Conservation (phyloP, 2,113 vertebrate genomes). For the Puffinus mauretanicus region DNA sequence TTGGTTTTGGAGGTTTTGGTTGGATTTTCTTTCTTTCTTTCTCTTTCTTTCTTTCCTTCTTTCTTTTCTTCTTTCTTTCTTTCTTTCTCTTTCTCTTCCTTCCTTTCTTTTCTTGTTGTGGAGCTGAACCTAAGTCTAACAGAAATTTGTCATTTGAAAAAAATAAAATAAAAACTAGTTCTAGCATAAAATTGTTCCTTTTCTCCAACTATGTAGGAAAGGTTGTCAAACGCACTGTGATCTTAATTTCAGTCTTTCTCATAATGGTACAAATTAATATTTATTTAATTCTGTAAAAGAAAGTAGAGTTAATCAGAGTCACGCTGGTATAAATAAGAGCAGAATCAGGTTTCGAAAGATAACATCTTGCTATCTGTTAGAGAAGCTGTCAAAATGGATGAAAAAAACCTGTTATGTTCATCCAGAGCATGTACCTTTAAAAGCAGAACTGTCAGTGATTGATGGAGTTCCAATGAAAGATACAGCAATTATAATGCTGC, state of each 20-base stretch:
- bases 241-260: background rate
- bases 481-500: background rate
- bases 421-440: background rate
- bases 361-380: background rate
- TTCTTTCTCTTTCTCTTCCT: rapidly evolving
- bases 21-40: too few relatives aligned
- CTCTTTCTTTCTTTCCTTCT: too few relatives aligned
- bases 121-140: background rate
- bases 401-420: background rate
- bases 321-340: background rate
- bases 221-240: background rate
- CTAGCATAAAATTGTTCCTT: background rate
- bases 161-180: background rate
- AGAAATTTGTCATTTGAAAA: background rate
- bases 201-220: background rate
- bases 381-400: background rate
- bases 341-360: background rate
- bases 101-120: background rate
- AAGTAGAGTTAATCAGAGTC: background rate
- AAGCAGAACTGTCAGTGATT: constrained; percentile 9
- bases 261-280: background rate
- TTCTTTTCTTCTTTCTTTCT: too few relatives aligned
- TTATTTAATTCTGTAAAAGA: background rate
- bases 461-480: constrained; percentile 1
- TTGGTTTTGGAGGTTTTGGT: rapidly evolving